A percentile compares a stretch with the other conserved stretches of the same genome.
These are phyloP conservation scores for Siphlonurus alternatus DNA, from an alignment of 2,888 invertebrate genomes.

Conservation along the genomic window DNA sequence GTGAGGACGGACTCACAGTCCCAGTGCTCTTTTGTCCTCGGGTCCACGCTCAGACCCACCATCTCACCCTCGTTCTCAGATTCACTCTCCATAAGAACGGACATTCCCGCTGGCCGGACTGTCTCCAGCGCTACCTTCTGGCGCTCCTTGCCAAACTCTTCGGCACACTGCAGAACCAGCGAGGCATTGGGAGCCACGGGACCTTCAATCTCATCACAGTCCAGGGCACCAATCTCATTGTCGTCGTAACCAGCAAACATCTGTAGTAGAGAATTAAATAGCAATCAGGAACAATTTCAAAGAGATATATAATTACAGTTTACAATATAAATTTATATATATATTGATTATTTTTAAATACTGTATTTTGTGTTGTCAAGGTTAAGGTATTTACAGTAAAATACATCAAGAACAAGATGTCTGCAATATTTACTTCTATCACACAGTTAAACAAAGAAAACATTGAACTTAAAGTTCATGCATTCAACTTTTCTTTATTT, in stretches of 20 bases:
- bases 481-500: too few relatives aligned
- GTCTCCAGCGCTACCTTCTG: slow-evolving; percentile 27
- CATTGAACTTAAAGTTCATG: too few relatives aligned
- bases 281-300: slow-evolving; percentile 11
- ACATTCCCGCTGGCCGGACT: slow-evolving; percentile 21
- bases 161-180: slow-evolving; percentile 49
- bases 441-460: too few relatives aligned
- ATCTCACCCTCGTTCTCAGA: slow-evolving; percentile 33
- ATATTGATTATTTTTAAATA: too few relatives aligned
- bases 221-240: slow-evolving; percentile 74
- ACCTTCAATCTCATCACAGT: slow-evolving; percentile 80
- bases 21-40: slow-evolving; percentile 52
- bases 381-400: too few relatives aligned
- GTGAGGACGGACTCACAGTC: slow-evolving; percentile 85
- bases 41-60: slow-evolving; percentile 39
- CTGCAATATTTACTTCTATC: too few relatives aligned
- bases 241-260: slow-evolving; percentile 75
- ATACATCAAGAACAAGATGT: too few relatives aligned
- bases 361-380: too few relatives aligned
- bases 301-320: slow-evolving; percentile 8
- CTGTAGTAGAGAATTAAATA: slow-evolving; percentile 23
- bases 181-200: slow-evolving; percentile 40
- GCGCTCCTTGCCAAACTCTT: slow-evolving; percentile 51
- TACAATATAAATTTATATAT: too few relatives aligned
- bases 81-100: slow-evolving; percentile 18